Percentiles rank a stretch among this genome's conserved stretches.
These are phyloP conservation scores for Cottus gobio DNA, from an alignment of 2,113 vertebrate species.

Conservation along the genomic window DNA sequence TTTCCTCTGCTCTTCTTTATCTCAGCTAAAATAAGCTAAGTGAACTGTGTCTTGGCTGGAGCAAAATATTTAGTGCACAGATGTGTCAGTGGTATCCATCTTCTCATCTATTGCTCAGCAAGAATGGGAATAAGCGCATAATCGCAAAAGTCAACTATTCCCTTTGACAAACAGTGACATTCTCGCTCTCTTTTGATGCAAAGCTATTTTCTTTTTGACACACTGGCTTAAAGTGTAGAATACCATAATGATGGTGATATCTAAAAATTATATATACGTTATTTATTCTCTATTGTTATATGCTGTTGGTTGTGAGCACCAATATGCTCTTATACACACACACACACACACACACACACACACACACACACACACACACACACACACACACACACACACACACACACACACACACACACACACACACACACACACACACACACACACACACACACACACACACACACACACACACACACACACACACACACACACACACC, in stretches of 20 bases:
- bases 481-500: not conserved
- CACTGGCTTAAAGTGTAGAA: not conserved
- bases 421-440: not conserved
- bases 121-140: not conserved
- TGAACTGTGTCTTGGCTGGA: not conserved
- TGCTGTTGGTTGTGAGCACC: too few relatives aligned
- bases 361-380: not conserved
- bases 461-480: not conserved
- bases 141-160: too few relatives aligned
- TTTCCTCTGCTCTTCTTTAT: not conserved
- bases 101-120: too few relatives aligned
- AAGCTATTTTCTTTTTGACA: not conserved
- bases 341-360: not conserved
- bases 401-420: not conserved
- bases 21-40: not conserved
- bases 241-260: not conserved
- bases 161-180: too few relatives aligned
- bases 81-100: too few relatives aligned
- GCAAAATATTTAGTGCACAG: not conserved
- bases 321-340: not conserved
- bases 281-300: not conserved
- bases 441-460: not conserved
- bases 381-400: not conserved
- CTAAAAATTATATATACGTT: not conserved
- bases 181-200: too few relatives aligned